Conservation (phyloP, 2,888 invertebrate genomes). For the Temnothorax unifasciatus region DNA sequence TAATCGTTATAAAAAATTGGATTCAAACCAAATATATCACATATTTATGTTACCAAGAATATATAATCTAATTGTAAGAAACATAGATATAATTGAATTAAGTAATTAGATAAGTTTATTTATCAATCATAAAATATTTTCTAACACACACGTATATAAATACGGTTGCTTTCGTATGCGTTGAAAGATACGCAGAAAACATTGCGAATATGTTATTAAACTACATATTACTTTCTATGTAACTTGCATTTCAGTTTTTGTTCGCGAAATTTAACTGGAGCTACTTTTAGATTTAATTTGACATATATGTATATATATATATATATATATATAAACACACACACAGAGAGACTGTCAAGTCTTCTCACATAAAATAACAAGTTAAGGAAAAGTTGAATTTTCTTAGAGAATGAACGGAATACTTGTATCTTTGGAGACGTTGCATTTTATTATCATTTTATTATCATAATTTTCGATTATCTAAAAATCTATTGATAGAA, state of each 20-base stretch:
- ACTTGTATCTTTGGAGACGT: background rate
- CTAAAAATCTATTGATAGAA: background rate
- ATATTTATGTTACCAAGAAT: constrained; percentile 47
- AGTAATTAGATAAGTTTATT: background rate
- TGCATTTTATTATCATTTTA: constrained; percentile 2
- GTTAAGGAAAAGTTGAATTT: background rate
- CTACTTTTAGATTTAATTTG: background rate
- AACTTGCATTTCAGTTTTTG: constrained; percentile 23
- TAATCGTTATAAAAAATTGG: constrained; percentile 30
- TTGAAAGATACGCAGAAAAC: constrained; percentile 2
- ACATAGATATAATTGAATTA: background rate
- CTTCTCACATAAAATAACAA: background rate
- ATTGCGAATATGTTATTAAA: background rate
- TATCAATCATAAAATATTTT: constrained; percentile 5
- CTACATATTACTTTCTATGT: constrained; percentile 11
- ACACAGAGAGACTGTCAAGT: background rate
- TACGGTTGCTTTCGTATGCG: background rate
- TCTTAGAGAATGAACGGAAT: background rate
- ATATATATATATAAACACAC: too few species aligned
- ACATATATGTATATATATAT: background rate
- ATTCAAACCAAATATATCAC: constrained; percentile 35
- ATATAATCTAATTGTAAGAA: background rate
- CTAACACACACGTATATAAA: background rate
- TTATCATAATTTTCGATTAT: background rate
- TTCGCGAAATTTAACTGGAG: background rate